phyloP scores from a whole-genome alignment of 1,140 invertebrate genomes.

The Hetaerina americana region DNA sequence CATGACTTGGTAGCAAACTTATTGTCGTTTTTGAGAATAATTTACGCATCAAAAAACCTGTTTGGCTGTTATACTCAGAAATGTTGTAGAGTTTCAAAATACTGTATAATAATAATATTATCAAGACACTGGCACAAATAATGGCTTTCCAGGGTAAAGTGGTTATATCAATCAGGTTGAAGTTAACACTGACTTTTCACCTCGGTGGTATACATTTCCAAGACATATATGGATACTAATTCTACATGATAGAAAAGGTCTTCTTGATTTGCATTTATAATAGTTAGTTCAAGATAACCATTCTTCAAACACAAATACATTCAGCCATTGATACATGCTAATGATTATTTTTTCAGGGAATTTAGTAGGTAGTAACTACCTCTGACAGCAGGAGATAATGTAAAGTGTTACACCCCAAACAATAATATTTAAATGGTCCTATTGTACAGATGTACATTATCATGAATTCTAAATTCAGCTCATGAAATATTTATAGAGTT shows the following conservation, averaged over 20 bases:
- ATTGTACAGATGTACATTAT: too few relatives aligned
- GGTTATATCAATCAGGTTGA: neutral
- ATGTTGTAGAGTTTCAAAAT: neutral
- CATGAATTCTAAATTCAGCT: too few relatives aligned
- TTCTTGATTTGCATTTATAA: neutral
- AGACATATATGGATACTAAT: neutral
- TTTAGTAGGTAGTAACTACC: too few relatives aligned
- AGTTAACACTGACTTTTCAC: neutral
- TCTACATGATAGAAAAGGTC: neutral
- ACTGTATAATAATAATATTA: neutral
- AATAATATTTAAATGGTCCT: neutral
- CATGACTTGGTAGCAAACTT: neutral
- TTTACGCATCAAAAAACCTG: neutral
- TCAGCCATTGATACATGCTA: neutral
- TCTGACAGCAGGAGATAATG: neutral
- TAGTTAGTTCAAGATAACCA: neutral
- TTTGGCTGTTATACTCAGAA: neutral
- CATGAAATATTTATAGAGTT: too few relatives aligned
- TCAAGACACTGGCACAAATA: neutral
- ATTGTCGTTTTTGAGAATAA: neutral
- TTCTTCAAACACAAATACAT: neutral
- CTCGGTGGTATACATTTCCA: neutral
- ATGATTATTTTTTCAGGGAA: too few relatives aligned
- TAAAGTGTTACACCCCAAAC: neutral
- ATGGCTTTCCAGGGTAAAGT: neutral